phyloP scores from a whole-genome alignment of 2,113 vertebrate species.

The Orcinus orca region DNA sequence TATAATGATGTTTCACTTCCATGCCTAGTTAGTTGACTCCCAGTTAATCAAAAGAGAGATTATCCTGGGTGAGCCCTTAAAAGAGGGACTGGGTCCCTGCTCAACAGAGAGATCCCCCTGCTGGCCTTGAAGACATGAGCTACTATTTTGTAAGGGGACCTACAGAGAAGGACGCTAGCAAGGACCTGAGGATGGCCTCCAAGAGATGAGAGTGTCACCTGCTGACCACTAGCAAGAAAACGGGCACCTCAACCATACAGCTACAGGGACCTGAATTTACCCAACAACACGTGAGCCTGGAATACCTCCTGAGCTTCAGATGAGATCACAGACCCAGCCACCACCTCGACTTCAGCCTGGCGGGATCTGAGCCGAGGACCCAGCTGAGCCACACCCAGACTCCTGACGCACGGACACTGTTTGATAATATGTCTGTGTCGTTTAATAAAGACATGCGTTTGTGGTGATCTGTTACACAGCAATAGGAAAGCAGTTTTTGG shows the following conservation, averaged over 20 bases:
- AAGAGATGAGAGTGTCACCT: not conserved
- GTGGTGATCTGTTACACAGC: not conserved
- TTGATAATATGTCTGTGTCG: not conserved
- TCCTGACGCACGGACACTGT: not conserved
- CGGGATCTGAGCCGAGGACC: not conserved
- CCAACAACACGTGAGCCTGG: not conserved
- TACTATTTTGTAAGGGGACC: not conserved
- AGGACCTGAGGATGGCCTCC: not conserved
- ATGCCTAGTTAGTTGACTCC: not conserved
- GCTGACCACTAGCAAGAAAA: not conserved
- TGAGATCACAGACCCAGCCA: not conserved
- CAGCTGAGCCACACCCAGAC: not conserved
- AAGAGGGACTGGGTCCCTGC: not conserved
- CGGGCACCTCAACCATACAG: not conserved
- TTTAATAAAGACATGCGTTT: not conserved
- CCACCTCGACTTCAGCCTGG: not conserved
- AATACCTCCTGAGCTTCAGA: not conserved
- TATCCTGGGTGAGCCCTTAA: not conserved
- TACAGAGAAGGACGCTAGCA: not conserved
- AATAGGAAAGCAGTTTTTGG: not conserved
- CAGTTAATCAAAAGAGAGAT: not conserved
- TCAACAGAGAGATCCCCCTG: not conserved
- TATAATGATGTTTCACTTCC: not conserved
- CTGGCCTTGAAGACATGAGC: not conserved
- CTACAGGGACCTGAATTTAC: not conserved